Percentiles rank a stretch among this genome's conserved stretches.
Evolutionary conservation across 1,140 invertebrate species (phyloP).

Genomic region (Ceratina japonica): DNA sequence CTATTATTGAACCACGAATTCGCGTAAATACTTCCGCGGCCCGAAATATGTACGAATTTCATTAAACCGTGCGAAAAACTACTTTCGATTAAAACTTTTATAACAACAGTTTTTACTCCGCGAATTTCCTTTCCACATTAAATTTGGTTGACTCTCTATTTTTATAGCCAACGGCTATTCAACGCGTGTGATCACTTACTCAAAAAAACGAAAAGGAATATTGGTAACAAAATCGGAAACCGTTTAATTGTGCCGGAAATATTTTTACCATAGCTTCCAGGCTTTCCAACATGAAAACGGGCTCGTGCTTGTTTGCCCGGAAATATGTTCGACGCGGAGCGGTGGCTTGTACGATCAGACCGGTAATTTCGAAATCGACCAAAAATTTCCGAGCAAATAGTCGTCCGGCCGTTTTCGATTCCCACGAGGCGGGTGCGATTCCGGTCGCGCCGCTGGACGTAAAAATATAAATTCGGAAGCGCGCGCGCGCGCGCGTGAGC

Average conservation of each 20-base stretch:
- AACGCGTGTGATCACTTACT: too few relatives aligned
- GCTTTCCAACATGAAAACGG: too few relatives aligned
- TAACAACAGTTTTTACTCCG: too few relatives aligned
- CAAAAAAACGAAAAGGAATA: too few relatives aligned
- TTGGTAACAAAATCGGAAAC: not conserved
- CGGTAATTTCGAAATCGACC: conserved; percentile 9
- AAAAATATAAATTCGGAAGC: conserved; percentile 20
- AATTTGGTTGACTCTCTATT: too few relatives aligned
- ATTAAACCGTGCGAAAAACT: not conserved
- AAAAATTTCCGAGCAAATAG: conserved; percentile 16
- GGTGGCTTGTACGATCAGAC: not conserved
- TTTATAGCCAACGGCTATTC: too few relatives aligned
- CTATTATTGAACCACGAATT: conserved; percentile 28
- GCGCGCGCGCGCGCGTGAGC: too few relatives aligned
- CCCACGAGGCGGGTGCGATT: not conserved
- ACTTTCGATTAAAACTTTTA: not conserved
- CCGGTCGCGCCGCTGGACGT: not conserved
- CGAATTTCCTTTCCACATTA: too few relatives aligned
- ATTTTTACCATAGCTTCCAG: not conserved
- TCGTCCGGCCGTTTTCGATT: not conserved
- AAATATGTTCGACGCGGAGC: conserved; percentile 1
- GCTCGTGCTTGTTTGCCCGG: not conserved
- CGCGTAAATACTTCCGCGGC: not conserved
- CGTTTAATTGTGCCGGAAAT: not conserved
- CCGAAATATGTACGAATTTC: not conserved